Conservation (phyloP, 2,797 vertebrate species). For the Eulemur coronatus region DNA sequence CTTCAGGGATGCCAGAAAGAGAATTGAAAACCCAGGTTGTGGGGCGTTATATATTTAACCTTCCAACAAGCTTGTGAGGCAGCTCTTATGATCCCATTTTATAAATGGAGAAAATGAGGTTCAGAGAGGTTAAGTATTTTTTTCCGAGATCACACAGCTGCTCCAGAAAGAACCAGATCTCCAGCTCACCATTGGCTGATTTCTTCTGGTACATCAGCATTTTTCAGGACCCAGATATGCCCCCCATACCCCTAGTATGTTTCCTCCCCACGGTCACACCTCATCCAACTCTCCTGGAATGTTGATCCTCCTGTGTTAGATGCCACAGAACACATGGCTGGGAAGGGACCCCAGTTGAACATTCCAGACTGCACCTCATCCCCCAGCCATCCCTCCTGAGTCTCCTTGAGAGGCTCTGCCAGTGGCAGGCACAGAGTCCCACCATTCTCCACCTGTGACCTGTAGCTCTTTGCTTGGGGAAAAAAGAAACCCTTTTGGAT, state of each 20-base stretch:
- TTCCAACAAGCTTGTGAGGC: background rate
- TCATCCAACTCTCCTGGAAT: too few species aligned
- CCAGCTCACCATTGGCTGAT: background rate
- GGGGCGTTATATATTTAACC: background rate
- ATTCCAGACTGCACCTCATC: background rate
- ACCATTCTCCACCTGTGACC: background rate
- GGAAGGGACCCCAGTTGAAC: background rate
- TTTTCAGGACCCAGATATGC: background rate
- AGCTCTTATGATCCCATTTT: background rate
- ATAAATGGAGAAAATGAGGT: background rate
- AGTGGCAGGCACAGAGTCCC: rapidly evolving
- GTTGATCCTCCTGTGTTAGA: background rate
- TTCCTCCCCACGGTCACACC: background rate
- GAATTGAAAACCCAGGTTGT: background rate
- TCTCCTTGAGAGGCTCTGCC: background rate
- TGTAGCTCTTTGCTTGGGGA: background rate
- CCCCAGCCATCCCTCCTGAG: background rate
- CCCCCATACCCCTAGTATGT: rapidly evolving
- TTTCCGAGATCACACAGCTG: background rate
- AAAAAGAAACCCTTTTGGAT: background rate
- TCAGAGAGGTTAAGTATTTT: background rate
- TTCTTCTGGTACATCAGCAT: background rate
- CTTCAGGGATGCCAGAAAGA: background rate
- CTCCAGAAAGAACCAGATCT: background rate
- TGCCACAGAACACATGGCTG: too few species aligned